These are phyloP conservation scores for Meandrina meandrites DNA, from an alignment of 92 coral and sea anemone genomes.

Conservation along the genomic window DNA sequence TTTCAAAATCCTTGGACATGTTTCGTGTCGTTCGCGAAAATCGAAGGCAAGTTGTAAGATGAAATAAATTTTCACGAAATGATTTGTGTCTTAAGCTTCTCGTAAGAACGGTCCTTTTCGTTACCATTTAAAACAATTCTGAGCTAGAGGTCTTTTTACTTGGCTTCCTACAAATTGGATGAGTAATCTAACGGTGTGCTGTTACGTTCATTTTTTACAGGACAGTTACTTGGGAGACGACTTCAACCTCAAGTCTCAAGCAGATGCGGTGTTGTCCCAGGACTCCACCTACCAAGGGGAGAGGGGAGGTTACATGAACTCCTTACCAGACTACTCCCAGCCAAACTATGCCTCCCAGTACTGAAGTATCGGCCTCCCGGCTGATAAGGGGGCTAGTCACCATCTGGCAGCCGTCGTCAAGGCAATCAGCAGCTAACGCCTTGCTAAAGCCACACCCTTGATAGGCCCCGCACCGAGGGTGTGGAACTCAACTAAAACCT, in stretches of 20 bases:
- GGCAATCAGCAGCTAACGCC: conserved; percentile 60
- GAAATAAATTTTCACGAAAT: no score
- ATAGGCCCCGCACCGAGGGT: conserved; percentile 46
- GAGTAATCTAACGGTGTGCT: neutral
- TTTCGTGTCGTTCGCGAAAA: no score
- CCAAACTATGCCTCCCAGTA: conserved; percentile 99
- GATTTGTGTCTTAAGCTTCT: no score
- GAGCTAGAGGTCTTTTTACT: no score
- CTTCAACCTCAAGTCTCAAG: conserved; percentile 98
- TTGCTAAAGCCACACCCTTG: conserved; percentile 49
- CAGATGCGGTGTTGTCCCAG: conserved; percentile 98
- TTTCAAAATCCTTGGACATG: no score
- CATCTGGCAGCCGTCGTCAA: conserved; percentile 67
- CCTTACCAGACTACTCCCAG: conserved; percentile 99
- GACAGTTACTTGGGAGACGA: conserved; percentile 99
- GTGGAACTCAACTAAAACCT: conserved; percentile 30
- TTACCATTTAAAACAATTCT: no score
- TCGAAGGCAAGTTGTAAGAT: no score
- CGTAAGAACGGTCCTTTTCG: no score
- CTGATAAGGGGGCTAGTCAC: conserved; percentile 65
- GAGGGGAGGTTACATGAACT: conserved; percentile 98
- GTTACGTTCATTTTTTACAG: conserved; percentile 39
- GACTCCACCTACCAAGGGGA: conserved; percentile 99
- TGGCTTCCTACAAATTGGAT: no score
- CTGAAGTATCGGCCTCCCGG: conserved; percentile 64